Evolutionary conservation across 2,888 invertebrate genomes (phyloP), one percentile per base, ranked within the genome.

Genomic region (Pandemis heparana): DNA sequence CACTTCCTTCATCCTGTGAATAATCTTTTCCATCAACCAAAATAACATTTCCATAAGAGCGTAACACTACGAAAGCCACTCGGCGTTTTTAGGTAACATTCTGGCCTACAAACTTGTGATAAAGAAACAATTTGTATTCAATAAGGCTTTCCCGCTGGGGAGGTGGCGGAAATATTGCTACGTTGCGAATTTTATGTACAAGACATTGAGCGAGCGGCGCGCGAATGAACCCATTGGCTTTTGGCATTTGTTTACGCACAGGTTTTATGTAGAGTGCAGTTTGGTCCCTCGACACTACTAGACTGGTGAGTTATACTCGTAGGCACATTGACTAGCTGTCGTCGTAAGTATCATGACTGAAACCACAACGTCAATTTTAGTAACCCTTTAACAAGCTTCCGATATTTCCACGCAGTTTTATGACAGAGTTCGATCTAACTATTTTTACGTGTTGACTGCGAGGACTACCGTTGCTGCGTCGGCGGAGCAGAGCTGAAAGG

Each of bases 101-200:
- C 66, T 46, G 53, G 32, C 78, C 81, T 81, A 82, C 77, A 86
- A 87, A 85, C 78, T 86, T 85, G 81, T 84, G 89, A 86, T 90
- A 90, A 90, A 90, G 88, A 87, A 89, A 90, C 90, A 89, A 91
- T 92, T 92, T 90, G 91, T 91, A 92, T 92, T 91, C 92, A 90
- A 91, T 91, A 91, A 91, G 89, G 81, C 84, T 77, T 81, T 76
- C 81, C 79, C 85, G 83, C 83, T 79, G 76, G 80, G 85, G 84
- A 83, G 85, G 84, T 82, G 85, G 83, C 80, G 82, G 81, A 87
- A 87, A 90, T 89, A 89, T 87, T 82, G 84, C 85, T 79, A 78
- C 80, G 82, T 83, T 84, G 82, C 79, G 83, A 86, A 84, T 75
- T 76, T 78, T 77, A 77, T 70, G 74, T 75, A 74, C 77, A 51